Conservation (phyloP, 2,888 invertebrate genomes). For the Tinea trinotella region DNA sequence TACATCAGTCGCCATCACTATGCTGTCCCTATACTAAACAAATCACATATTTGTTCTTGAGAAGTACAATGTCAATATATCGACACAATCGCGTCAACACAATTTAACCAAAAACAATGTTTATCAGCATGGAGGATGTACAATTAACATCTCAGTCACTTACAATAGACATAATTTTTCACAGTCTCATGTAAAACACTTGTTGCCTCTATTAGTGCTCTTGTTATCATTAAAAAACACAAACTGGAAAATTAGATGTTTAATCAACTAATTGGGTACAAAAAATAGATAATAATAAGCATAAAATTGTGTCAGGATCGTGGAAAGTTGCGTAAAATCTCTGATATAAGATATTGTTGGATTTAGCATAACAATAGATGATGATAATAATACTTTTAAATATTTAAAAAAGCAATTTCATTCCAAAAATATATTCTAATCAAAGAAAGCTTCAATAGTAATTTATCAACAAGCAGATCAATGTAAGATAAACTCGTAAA, state of each 20-base stretch:
- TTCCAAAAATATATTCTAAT: slow-evolving; percentile 7
- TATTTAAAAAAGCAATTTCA: no score
- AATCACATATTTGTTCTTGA: no score
- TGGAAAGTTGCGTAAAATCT: no score
- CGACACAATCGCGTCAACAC: background rate
- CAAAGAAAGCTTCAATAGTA: background rate
- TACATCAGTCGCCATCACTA: no score
- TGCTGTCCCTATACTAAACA: no score
- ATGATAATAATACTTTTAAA: no score
- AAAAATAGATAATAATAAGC: slow-evolving; percentile 1
- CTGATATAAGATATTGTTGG: no score
- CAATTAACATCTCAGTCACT: slow-evolving; percentile 21
- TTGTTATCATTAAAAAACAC: background rate
- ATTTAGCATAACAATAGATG: no score
- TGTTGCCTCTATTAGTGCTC: background rate
- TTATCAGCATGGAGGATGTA: background rate
- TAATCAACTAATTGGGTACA: background rate
- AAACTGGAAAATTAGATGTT: slow-evolving; percentile 2
- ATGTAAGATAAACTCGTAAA: slow-evolving; percentile 11
- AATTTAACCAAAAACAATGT: background rate
- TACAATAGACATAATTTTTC: slow-evolving; percentile 20
- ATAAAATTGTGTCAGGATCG: no score
- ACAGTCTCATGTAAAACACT: slow-evolving; percentile 16
- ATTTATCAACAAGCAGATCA: slow-evolving; percentile 16
- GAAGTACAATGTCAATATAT: no score